Conservation (phyloP, 2,888 invertebrate genomes). For the Cyclophora albipunctata region DNA sequence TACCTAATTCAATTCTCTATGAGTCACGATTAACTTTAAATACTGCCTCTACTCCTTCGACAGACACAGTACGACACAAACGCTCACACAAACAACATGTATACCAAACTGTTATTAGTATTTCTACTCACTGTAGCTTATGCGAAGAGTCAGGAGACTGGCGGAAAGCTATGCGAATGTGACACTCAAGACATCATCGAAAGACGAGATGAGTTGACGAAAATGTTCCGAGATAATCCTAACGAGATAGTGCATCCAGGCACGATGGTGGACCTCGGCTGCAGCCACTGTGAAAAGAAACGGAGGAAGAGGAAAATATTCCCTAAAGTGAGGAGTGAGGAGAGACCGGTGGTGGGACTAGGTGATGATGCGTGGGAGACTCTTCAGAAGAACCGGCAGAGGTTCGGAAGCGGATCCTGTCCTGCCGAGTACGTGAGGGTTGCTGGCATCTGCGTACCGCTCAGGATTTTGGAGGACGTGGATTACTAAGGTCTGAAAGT, state of each 20-base stretch:
- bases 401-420: neutral
- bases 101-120: slow-evolving; percentile 19
- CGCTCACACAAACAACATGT: slow-evolving; percentile 20
- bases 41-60: no score
- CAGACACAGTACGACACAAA: no score
- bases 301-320: slow-evolving; percentile 25
- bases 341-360: no score
- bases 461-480: no score
- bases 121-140: slow-evolving; percentile 10
- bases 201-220: slow-evolving; percentile 11
- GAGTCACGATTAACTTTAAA: neutral
- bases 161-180: slow-evolving; percentile 10
- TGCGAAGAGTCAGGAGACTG: slow-evolving; percentile 6
- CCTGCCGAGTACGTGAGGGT: no score
- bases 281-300: slow-evolving; percentile 25
- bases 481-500: neutral
- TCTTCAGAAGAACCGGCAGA: neutral
- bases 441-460: no score
- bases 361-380: neutral
- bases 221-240: neutral
- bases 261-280: slow-evolving; percentile 23
- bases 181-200: slow-evolving; percentile 12
- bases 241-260: slow-evolving; percentile 4
- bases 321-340: slow-evolving; percentile 1
- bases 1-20: neutral